These are phyloP conservation scores for Zeugodacus cucurbitae DNA, from an alignment of 1,140 invertebrate species.

Conservation along the genomic window DNA sequence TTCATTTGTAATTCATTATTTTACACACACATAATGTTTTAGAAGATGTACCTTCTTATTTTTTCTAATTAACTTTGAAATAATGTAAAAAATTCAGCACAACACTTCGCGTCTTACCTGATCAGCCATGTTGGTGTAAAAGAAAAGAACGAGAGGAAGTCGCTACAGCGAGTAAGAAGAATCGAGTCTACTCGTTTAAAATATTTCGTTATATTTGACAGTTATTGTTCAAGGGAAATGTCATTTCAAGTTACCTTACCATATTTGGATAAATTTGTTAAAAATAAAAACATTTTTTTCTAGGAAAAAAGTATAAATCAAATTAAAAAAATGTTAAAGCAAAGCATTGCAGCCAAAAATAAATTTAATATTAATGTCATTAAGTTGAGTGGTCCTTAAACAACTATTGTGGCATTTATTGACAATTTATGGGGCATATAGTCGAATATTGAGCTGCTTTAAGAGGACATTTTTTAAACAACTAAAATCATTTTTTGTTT, in stretches of 20 bases:
- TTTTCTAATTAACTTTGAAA: background rate
- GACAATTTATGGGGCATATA: too few species aligned
- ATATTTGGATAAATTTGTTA: too few species aligned
- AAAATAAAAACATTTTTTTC: too few species aligned
- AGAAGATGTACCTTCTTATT: background rate
- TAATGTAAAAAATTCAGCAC: background rate
- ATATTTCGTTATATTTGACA: background rate
- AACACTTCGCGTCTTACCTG: conserved; percentile 59
- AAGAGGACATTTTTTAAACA: too few species aligned
- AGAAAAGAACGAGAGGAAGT: conserved; percentile 58
- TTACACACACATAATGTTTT: background rate
- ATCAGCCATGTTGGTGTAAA: conserved; percentile 67
- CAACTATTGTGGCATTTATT: too few species aligned
- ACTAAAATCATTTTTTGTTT: too few species aligned
- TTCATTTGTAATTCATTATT: background rate
- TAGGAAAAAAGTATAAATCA: too few species aligned
- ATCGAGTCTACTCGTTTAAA: background rate
- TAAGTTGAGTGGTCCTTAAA: too few species aligned
- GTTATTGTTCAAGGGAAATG: background rate
- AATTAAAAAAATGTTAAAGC: too few species aligned
- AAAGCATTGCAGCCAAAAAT: too few species aligned
- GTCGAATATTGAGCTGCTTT: too few species aligned
- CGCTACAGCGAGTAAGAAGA: background rate
- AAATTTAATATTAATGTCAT: too few species aligned
- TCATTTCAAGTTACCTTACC: background rate